Evolutionary conservation across 2,797 vertebrate genomes (phyloP).

Genomic region (Onychomys torridus): DNA sequence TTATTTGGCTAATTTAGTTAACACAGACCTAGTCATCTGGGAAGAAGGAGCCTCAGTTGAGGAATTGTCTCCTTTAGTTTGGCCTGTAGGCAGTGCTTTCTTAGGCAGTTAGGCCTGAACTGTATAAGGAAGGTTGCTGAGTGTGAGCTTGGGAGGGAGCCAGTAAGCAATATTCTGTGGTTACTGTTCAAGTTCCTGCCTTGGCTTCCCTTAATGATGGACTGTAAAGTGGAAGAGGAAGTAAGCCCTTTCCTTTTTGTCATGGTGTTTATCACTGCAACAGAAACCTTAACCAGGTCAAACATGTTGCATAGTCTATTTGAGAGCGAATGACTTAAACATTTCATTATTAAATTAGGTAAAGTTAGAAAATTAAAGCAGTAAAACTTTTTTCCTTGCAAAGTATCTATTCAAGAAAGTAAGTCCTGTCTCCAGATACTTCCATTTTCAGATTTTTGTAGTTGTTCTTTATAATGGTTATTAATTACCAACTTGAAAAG

Average conservation of each 20-base stretch:
- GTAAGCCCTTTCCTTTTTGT: background rate
- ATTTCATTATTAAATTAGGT: background rate
- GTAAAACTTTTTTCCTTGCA: background rate
- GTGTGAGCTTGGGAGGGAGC: background rate
- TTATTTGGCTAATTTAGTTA: background rate
- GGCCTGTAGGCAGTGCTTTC: no score
- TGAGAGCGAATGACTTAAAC: background rate
- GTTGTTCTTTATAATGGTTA: background rate
- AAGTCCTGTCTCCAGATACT: background rate
- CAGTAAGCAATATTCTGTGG: background rate
- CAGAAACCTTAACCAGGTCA: background rate
- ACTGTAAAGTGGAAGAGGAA: background rate
- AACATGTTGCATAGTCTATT: background rate
- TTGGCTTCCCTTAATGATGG: background rate
- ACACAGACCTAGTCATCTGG: background rate
- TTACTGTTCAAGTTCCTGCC: background rate
- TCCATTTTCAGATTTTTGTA: slow-evolving; percentile 35
- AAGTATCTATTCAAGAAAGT: slow-evolving; percentile 39
- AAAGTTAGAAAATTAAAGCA: background rate
- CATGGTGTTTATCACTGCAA: background rate
- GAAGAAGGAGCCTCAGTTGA: background rate
- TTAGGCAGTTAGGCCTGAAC: background rate
- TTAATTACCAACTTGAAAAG: background rate
- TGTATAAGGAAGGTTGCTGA: background rate
- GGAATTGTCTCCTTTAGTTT: background rate